Base-by-base conservation (phyloP, 2,113 vertebrate species). In the Cacatua alba region DNA sequence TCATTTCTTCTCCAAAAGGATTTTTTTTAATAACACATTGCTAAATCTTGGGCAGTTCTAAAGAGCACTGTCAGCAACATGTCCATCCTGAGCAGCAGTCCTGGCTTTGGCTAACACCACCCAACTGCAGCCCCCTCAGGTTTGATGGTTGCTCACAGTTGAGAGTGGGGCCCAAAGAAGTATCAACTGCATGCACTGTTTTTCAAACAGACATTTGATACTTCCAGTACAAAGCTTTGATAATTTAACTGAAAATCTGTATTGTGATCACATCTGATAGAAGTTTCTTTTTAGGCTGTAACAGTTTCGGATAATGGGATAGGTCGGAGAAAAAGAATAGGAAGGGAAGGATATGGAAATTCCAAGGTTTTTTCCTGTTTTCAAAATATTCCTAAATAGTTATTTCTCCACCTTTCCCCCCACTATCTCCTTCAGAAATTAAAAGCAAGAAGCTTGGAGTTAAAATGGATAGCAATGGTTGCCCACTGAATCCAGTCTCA, bases 61-160 rank as follows among this genome's bases (percentile, higher is more conserved):
- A 26, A 8, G 37, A 49, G 55, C 1, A 2, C 31, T 33, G 46
- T 6, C 62, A 71, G 76, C 70, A 76, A 52, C 0, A 0, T 5
- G 16, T 43, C 59, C 65, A 11, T 31, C 57, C 76, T 5, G 5
- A 67, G 31, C 41, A 64, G 48, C 3, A 3, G 20, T 28, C 57
- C 15, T 2, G 1, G 59, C 44, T 72, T 29, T 0, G 2, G 57
- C 63, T 63, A 63, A 14, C 0, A 0, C 39, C n/a, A 20, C 31
- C 31, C 53, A 21, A 14, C n/a, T 16, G 29, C 37, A 23, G 20
- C 43, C 70, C 60, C 2, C 11, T 24, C 52, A 3, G 2, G 8
- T n/a, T 6, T 23, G 35, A 46, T 10, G 11, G 15, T 49, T 53
- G 29, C 26, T 41, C 57, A 37, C 29, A 44, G n/a, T 1, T 28